Evolutionary conservation across 2,888 invertebrate species (phyloP), one percentile per base, ranked within the genome.

Genomic region (Drosophila dives): DNA sequence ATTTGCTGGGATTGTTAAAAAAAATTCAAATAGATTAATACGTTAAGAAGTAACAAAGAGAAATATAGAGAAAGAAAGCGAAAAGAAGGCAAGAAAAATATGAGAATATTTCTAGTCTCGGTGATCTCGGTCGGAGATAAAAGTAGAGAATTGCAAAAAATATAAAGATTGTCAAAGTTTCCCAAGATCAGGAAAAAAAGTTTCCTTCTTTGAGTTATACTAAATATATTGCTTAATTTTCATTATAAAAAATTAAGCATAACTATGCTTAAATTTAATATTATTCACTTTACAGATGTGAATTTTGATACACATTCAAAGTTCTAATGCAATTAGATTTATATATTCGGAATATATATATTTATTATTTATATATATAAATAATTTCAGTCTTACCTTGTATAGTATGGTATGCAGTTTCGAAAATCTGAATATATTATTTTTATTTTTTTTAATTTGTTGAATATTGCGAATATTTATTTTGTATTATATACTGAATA

Each of bases 341-440:
- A 38, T n/a, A 12, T 26, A 15, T 8, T 45, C 7, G 12, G 20
- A 20, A 34, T 53, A n/a, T 26, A 12, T 34, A 36, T 5, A 5
- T n/a, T 10, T 15, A 23, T 45, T 45, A 45, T 4, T 1, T 23
- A n/a, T 34, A 36, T 17, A 26, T 3, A 11, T n/a, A n/a, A 8
- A 23, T 45, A 20, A 45, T 2, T 1, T 23, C 29, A 29, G 5
- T 29, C 29, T 77, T 74, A 78, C 79, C 69, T 76, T 78, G 45
- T 58, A 10, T 48, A 23, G 49, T 17, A 38, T 17, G 45, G 11
- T 61, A 20, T 50, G 60, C 36, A 36, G 56, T 48, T 60, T 50
- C 20, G 8, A 53, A 56, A 49, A 23, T 40, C 26, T 38, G 36
- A 59, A 69, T 62, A 34, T 60, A 33, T n/a, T 64, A 45, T 60